Base-by-base conservation (phyloP, 1,140 invertebrate genomes). In the Daktulosphaira vitifoliae region DNA sequence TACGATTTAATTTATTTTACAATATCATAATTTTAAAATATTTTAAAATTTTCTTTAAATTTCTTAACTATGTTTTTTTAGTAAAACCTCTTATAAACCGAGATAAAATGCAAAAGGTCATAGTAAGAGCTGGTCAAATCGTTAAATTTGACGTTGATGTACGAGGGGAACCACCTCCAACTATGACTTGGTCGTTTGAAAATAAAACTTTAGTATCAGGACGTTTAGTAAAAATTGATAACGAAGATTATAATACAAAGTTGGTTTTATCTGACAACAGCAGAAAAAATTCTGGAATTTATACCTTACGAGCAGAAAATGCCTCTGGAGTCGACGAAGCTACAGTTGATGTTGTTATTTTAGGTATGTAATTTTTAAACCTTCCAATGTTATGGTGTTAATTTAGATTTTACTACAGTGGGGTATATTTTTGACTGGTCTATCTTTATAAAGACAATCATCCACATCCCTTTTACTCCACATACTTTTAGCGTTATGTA, bases 141-240 rank as follows among this genome's bases (percentile, higher is more conserved):
- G 87, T 97, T 66, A 92, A 92, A 72, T 82, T 96, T 66, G 90
- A 96, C 72, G 88, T 97, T 4, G 94, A 97, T 73, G 88, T 96
- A 54, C 90, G 88, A 72, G 96, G 93, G 74, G 92, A 96, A 80
- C 96, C 96, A 38, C 88, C 93, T 74, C 95, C 96, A 78, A 88
- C 82, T 38, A 84, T 91, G 65, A 89, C 84, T 15, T 99, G 96
- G 96, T 84, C 81, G 37, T 85, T 93, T 68, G 85, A 82, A 46
- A 82, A 81, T 37, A 82, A 85, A 72, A 79, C 81, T 39, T 69
- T 89, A 5, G 78, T 84, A 69, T 82, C 67, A 72, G 72, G 76
- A 73, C 80, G 76, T 65, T 83, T 80, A 59, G 72, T 80, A 25
- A 90, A 83, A 72, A 85, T 97, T 64, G 90, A 92, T 69, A 91